Evolutionary conservation across 1,140 invertebrate genomes (phyloP), one percentile per base, ranked within the genome.

Genomic region (Aphidius ervi): DNA sequence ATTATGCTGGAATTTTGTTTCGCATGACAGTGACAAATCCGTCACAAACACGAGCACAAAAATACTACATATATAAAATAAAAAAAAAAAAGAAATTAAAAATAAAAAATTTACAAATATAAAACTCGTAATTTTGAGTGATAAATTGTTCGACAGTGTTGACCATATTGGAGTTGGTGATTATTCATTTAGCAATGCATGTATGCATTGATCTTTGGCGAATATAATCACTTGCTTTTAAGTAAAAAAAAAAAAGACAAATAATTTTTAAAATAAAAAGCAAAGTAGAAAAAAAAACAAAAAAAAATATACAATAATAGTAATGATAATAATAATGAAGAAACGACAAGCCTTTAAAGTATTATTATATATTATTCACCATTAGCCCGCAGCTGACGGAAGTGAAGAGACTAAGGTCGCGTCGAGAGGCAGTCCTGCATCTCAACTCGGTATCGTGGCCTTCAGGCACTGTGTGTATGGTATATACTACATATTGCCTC

Each of bases 351-450:
- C 39, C 5, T 20, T 46, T 53, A 8, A 31, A 58, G 49, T 64
- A 53, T 56, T 58, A 64, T 61, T 63, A 64, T 61, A 63, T 64
- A 65, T 65, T 64, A 66, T 65, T 66, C 62, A 62, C 62, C 53
- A 66, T 66, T 65, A 64, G 67, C 64, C 64, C 63, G 68, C 68
- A 67, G 65, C 67, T 68, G 68, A 70, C 67, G 67, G 68, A 70
- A 68, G 67, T 67, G 63, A 67, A 67, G 54, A 63, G 59, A 47
- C 52, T 68, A 70, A 70, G 68, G 68, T 70, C 67, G 65, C 53
- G 49, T 48, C 55, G 56, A 63, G 62, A 66, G 65, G 54, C 65
- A 67, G 64, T 59, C 64, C 60, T 66, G 67, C 65, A 65, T 68
- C 67, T 68, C 67, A 62, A 68, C 61, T 52, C 66, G 59, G 46